Evolutionary conservation across 1,140 invertebrate genomes (phyloP).

Genomic region (Aleiodes sp.): DNA sequence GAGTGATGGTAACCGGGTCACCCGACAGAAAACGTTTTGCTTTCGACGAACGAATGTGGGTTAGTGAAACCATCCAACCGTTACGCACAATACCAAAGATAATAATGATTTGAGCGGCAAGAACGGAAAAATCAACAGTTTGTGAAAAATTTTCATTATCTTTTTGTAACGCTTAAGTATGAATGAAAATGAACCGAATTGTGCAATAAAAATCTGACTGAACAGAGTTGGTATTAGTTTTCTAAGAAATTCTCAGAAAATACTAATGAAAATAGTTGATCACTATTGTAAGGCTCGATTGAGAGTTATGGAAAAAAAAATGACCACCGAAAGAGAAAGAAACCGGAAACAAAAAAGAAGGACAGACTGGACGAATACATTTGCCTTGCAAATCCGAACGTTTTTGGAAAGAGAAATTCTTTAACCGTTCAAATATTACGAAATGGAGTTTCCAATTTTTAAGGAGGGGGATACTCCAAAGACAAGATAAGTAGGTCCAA

Average conservation of each 20-base stretch:
- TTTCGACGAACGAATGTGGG: conserved; percentile 63
- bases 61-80: conserved; percentile 64
- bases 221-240: neutral
- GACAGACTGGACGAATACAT: too few species aligned
- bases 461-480: neutral
- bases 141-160: too few species aligned
- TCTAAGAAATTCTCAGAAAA: neutral
- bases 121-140: neutral
- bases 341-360: too few species aligned
- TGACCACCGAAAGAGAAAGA: neutral
- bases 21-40: conserved; percentile 60
- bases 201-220: neutral
- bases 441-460: neutral
- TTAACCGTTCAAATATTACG: neutral
- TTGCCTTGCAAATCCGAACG: neutral
- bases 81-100: conserved; percentile 45
- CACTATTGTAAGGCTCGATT: neutral
- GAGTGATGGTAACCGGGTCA: conserved; percentile 53
- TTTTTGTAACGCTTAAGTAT: too few species aligned
- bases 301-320: too few species aligned
- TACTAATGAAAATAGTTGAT: neutral
- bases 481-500: conserved; percentile 17
- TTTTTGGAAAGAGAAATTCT: conserved; percentile 9
- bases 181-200: neutral
- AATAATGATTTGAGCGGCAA: neutral